Conservation (phyloP, 2,888 invertebrate species). For the Leptothorax acervorum region DNA sequence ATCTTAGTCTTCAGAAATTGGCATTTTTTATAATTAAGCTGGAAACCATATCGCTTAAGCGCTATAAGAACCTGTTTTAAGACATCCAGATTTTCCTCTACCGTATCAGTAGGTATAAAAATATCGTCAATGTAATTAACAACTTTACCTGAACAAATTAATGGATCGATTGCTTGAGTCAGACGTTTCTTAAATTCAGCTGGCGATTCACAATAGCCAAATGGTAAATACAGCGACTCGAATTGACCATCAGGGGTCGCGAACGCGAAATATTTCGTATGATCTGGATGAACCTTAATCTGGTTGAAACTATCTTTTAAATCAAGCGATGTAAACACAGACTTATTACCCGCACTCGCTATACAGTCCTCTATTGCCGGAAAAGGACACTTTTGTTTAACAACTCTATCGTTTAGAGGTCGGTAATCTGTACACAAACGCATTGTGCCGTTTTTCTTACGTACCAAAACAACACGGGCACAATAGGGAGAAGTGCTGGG, state of each 20-base stretch:
- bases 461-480: background rate
- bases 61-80: background rate
- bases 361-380: background rate
- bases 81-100: background rate
- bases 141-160: background rate
- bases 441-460: fast-evolving
- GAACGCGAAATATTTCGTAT: background rate
- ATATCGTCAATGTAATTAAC: background rate
- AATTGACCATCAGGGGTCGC: background rate
- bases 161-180: background rate
- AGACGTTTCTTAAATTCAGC: background rate
- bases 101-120: background rate
- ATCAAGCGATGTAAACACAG: background rate
- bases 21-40: background rate
- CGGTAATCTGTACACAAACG: background rate
- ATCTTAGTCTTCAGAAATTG: background rate
- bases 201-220: background rate
- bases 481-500: background rate
- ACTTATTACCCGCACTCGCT: background rate
- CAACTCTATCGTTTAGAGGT: fast-evolving
- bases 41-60: background rate
- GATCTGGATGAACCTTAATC: background rate
- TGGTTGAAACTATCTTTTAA: background rate
- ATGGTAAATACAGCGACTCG: background rate
- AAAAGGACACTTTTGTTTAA: background rate